phyloP scores from a whole-genome alignment of 2,888 invertebrate genomes.

The Drosophila merina region DNA sequence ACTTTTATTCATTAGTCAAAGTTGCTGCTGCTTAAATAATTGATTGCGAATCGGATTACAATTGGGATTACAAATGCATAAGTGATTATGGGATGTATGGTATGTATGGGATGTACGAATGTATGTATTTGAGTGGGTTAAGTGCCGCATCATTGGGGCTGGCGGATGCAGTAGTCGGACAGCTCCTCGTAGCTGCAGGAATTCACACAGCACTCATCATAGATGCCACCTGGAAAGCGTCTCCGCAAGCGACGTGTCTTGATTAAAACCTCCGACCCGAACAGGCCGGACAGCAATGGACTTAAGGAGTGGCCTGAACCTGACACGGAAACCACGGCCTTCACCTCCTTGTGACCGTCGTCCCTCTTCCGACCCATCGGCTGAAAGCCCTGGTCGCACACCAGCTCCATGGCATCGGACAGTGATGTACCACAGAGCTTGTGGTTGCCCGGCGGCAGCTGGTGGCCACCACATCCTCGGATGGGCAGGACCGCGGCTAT shows the following conservation, averaged over 20 bases:
- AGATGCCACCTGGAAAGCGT: constrained; percentile 54
- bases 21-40: constrained; percentile 74
- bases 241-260: constrained; percentile 60
- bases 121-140: constrained; percentile 3
- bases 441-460: constrained; percentile 55
- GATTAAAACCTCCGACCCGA: constrained; percentile 56
- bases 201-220: constrained; percentile 73
- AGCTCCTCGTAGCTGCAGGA: constrained; percentile 65
- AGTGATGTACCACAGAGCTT: constrained; percentile 68
- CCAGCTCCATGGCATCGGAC: constrained; percentile 58
- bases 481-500: constrained; percentile 20
- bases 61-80: constrained; percentile 43
- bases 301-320: constrained; percentile 35
- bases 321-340: background rate
- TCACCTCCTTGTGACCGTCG: background rate
- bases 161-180: constrained; percentile 61
- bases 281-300: constrained; percentile 61
- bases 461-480: constrained; percentile 31
- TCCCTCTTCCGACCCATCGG: constrained; percentile 40
- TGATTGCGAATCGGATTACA: constrained; percentile 66
- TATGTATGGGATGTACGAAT: constrained; percentile 11
- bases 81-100: constrained; percentile 18
- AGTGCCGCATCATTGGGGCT: constrained; percentile 20
- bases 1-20: constrained; percentile 78
- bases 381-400: constrained; percentile 68